phyloP scores from a whole-genome alignment of 2,888 invertebrate species.

The Thecocarcelia acutangulata region DNA sequence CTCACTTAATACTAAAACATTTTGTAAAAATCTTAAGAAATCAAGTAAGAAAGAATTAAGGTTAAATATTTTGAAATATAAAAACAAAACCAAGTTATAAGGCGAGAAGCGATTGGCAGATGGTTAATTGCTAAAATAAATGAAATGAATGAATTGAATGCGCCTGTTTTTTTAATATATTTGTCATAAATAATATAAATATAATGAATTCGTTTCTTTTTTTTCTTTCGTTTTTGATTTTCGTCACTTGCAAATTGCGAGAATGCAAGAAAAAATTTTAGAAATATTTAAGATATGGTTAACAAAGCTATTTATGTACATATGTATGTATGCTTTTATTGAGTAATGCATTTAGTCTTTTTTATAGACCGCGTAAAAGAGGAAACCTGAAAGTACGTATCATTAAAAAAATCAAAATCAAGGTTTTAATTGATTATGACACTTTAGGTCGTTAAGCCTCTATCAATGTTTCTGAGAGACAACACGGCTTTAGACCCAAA shows the following conservation, averaged over 20 bases:
- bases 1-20: neutral
- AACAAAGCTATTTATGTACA: neutral
- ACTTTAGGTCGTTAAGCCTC: no score
- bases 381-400: no score
- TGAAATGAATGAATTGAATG: neutral
- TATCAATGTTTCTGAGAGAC: no score
- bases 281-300: constrained; percentile 52
- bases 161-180: neutral
- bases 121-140: constrained; percentile 2
- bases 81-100: constrained; percentile 9
- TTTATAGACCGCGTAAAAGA: no score
- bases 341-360: no score
- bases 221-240: constrained; percentile 2
- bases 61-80: constrained; percentile 19
- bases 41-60: constrained; percentile 52
- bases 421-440: no score
- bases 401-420: no score
- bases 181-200: constrained; percentile 18
- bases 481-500: no score
- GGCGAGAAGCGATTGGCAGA: constrained; percentile 28
- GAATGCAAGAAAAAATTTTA: constrained; percentile 13
- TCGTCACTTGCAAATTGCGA: constrained; percentile 35
- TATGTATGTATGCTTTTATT: neutral
- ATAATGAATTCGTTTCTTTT: neutral
- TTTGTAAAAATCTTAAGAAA: constrained; percentile 48